phyloP scores from a whole-genome alignment of 2,113 vertebrate species.

The Sphyrna mokarran region DNA sequence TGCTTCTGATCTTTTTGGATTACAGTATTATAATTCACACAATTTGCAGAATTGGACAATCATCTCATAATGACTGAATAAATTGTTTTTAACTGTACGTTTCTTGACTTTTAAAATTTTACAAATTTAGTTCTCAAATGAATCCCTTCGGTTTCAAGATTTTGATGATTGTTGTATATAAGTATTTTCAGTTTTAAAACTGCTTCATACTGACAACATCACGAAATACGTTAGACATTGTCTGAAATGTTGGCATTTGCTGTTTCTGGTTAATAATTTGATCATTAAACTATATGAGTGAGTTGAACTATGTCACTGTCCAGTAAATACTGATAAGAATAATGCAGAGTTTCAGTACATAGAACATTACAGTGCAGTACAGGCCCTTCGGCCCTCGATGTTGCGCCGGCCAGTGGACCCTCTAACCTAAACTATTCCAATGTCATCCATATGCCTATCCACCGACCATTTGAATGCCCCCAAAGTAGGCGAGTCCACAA shows the following conservation, averaged over 20 bases:
- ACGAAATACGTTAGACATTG: neutral
- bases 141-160: neutral
- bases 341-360: neutral
- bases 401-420: no score
- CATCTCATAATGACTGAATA: neutral
- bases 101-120: slow-evolving; percentile 19
- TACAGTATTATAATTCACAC: neutral
- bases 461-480: no score
- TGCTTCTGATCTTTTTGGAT: neutral
- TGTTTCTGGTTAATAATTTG: neutral
- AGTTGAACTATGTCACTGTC: neutral
- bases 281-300: neutral
- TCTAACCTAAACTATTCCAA: no score
- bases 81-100: neutral
- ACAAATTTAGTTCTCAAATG: neutral
- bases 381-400: no score
- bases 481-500: no score
- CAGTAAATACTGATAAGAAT: neutral
- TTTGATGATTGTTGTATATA: neutral
- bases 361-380: no score
- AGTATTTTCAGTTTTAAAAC: neutral
- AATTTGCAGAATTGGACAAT: neutral
- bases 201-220: neutral
- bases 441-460: no score
- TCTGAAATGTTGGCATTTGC: neutral